Base-by-base conservation (phyloP, 1,140 invertebrate genomes). In the Zaprionus taronus region DNA sequence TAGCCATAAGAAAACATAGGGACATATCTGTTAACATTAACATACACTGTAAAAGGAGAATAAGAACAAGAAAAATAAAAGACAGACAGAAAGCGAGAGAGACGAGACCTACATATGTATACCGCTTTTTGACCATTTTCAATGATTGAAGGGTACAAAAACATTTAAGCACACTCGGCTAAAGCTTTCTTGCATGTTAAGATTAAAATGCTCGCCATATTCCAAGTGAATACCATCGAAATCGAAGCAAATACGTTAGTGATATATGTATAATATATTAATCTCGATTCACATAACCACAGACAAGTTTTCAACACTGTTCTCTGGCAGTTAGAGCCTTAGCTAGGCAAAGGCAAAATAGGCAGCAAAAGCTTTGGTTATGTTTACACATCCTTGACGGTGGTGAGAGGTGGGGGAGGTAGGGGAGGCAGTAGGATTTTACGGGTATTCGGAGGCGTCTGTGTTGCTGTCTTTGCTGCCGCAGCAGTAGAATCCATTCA, bases 401-500 rank as follows among this genome's bases (percentile, higher is more conserved):
- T 9, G 22, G 20, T 12, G 9, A 2, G 20, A 11, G 9, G 17
- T 7, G 17, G 44, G 7, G 44, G 7, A 9, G 4, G 7, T 7
- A 7, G 6, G 6, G 7, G 28, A 12, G 20, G 2, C 24, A 0
- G 2, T 7, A 2, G 47, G 47, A 51, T 51, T 51, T 51, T 14
- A 51, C 47, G 47, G 17, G 47, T 51, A 51, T 22, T 3, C 20
- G 4, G 9, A 15, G 34, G 34, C 57, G 38, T 38, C 3, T 28
- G 55, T n/a, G n/a, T 28, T n/a, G n/a, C n/a, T n/a, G n/a, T n/a
- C n/a, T n/a, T n/a, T n/a, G n/a, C 4, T 28, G 57, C 12, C 22
- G 17, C 17, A 34, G 20, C 58, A 4, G 15, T 28, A 9, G n/a
- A n/a, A 24, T 62, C 38, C 26, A 65, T 56, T 66, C 41, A 20